phyloP scores from a whole-genome alignment of 2,888 invertebrate species.

The Meganola albula region DNA sequence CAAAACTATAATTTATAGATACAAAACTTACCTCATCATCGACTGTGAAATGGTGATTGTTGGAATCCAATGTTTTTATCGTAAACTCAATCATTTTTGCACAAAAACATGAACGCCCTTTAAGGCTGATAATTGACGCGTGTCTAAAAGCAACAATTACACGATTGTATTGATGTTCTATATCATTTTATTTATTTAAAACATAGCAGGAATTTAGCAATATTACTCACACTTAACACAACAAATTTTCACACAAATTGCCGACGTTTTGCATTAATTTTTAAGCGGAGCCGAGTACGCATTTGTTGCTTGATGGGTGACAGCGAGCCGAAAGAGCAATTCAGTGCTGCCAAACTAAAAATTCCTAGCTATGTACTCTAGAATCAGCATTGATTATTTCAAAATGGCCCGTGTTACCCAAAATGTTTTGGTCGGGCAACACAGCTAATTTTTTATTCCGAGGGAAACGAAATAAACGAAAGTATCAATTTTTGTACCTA shows the following conservation, averaged over 20 bases:
- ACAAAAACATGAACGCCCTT: conserved; percentile 37
- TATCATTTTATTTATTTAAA: conserved; percentile 10
- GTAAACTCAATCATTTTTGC: conserved; percentile 86
- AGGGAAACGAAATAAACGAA: too few species aligned
- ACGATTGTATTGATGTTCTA: conserved; percentile 16
- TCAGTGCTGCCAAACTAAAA: conserved; percentile 29
- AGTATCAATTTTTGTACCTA: too few species aligned
- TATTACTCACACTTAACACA: conserved; percentile 30
- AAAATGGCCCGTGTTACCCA: too few species aligned
- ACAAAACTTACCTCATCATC: conserved; percentile 88
- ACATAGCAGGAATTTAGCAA: conserved; percentile 10
- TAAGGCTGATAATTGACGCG: conserved; percentile 35
- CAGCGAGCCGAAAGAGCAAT: conserved; percentile 27
- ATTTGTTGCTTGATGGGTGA: conserved; percentile 31
- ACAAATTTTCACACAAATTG: conserved; percentile 28
- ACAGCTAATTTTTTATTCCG: too few species aligned
- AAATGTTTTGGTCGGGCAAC: too few species aligned
- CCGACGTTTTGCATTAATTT: conserved; percentile 26
- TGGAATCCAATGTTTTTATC: conserved; percentile 93
- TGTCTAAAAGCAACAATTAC: conserved; percentile 30
- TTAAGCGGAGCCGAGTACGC: conserved; percentile 25
- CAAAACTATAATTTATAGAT: too few species aligned
- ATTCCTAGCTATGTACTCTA: too few species aligned
- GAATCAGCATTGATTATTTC: too few species aligned
- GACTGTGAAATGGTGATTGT: conserved; percentile 88